Percentiles rank a stretch among this genome's conserved stretches.
Conservation (phyloP, 2,797 vertebrate genomes). For the Gallirallus australis region DNA sequence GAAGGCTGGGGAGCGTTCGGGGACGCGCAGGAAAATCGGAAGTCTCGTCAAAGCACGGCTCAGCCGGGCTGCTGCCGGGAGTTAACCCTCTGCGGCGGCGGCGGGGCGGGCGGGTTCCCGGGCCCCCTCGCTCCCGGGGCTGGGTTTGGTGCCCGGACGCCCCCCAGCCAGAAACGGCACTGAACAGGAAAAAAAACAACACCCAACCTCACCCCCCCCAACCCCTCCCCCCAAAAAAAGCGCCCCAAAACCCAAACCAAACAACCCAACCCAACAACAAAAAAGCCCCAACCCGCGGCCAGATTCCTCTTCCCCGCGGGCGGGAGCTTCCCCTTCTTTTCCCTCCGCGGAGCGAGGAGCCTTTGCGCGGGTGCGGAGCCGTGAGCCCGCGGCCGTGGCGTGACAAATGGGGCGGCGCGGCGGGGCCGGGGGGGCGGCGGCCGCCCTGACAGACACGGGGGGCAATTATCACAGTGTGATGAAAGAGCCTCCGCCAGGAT, state of each 20-base stretch:
- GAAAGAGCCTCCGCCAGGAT: constrained; percentile 92
- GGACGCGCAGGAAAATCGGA: constrained; percentile 77
- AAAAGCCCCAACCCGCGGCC: neutral
- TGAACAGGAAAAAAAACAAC: too few relatives aligned
- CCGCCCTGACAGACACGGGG: constrained; percentile 98
- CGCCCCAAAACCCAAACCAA: neutral
- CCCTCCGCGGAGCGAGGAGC: neutral
- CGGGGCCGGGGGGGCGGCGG: constrained; percentile 87
- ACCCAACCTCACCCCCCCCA: too few relatives aligned
- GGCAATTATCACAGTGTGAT: constrained; percentile 99
- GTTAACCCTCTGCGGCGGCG: constrained; percentile 78
- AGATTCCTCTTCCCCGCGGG: constrained; percentile 42
- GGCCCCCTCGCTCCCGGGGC: neutral
- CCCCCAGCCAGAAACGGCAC: neutral
- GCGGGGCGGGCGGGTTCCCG: neutral
- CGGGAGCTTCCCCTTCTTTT: constrained; percentile 72
- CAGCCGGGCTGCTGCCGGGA: constrained; percentile 83
- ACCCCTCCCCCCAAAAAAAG: too few relatives aligned
- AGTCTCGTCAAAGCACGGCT: constrained; percentile 81
- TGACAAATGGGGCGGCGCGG: constrained; percentile 91
- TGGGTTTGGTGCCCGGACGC: neutral
- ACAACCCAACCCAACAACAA: neutral
- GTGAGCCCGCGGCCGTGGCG: neutral
- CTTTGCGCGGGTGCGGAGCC: neutral
- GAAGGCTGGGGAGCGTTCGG: constrained; percentile 80